phyloP scores from a whole-genome alignment of 1,140 invertebrate genomes.

The Drosophila jambulina region DNA sequence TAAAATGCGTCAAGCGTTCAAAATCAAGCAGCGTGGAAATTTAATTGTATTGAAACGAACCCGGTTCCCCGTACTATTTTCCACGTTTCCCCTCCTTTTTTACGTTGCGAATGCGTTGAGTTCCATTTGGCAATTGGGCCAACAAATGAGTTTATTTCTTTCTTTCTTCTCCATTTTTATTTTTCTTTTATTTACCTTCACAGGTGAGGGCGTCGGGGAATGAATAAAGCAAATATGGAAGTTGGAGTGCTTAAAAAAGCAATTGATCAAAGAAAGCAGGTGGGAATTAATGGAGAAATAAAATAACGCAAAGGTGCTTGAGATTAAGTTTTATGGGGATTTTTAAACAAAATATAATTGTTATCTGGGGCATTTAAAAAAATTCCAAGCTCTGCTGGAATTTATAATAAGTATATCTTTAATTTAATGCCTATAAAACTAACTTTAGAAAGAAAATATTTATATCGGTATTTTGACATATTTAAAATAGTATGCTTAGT shows the following conservation, averaged over 20 bases:
- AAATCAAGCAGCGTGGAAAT: slow-evolving; percentile 82
- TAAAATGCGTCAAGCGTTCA: slow-evolving; percentile 80
- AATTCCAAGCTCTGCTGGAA: background rate
- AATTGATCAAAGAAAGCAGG: slow-evolving; percentile 24
- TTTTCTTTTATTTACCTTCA: slow-evolving; percentile 13
- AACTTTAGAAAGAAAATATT: too few relatives aligned
- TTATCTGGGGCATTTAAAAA: background rate
- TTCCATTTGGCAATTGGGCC: slow-evolving; percentile 52
- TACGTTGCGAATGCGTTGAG: slow-evolving; percentile 37
- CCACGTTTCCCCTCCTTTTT: background rate
- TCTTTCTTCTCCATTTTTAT: slow-evolving; percentile 2
- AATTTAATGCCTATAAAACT: background rate
- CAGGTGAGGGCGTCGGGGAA: slow-evolving; percentile 22
- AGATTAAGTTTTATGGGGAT: slow-evolving; percentile 1
- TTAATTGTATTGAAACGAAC: slow-evolving; percentile 74
- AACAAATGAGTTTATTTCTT: slow-evolving; percentile 52
- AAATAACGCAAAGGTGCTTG: background rate
- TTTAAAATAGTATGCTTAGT: too few relatives aligned
- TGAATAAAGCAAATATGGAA: slow-evolving; percentile 31
- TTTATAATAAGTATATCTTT: background rate
- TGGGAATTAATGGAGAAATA: slow-evolving; percentile 7
- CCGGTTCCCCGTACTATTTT: slow-evolving; percentile 16
- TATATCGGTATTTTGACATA: too few relatives aligned
- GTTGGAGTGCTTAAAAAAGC: slow-evolving; percentile 26
- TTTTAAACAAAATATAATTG: background rate